Evolutionary conservation across 1,140 invertebrate genomes (phyloP).

Genomic region (Cardiocondyla obscurior): DNA sequence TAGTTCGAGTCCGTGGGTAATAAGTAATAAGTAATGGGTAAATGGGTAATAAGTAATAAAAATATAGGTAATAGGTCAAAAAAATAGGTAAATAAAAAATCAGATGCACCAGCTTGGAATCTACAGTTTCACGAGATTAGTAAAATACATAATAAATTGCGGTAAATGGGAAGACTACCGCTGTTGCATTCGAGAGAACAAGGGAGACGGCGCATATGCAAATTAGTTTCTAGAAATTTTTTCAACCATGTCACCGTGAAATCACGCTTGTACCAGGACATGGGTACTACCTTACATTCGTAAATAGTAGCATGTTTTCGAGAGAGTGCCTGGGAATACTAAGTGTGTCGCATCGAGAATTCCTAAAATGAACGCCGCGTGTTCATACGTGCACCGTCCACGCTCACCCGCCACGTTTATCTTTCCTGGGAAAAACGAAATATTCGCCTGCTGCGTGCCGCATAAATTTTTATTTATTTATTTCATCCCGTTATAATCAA

Average conservation of each 20-base stretch:
- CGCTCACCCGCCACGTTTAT: conserved; percentile 36
- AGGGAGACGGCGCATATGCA: neutral
- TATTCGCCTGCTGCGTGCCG: neutral
- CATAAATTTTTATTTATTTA: neutral
- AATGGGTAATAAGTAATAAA: too few species aligned
- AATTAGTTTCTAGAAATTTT: conserved; percentile 60
- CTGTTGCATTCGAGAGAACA: neutral
- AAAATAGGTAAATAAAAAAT: too few species aligned
- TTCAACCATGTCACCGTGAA: conserved; percentile 27
- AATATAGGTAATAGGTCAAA: too few species aligned
- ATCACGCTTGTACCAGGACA: conserved; percentile 64
- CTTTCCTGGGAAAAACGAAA: conserved; percentile 53
- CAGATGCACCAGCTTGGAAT: neutral
- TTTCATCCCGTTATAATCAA: neutral
- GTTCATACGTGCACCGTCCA: conserved; percentile 60
- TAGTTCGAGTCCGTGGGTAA: too few species aligned
- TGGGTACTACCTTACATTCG: conserved; percentile 41
- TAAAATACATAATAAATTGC: neutral
- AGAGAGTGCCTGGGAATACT: conserved; percentile 53
- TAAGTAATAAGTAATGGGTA: too few species aligned
- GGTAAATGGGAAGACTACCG: neutral
- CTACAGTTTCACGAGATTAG: neutral
- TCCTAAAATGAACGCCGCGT: conserved; percentile 59
- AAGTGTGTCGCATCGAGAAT: conserved; percentile 61
- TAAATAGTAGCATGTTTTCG: conserved; percentile 62